Percentiles rank a stretch among this genome's conserved stretches.
Conservation (phyloP, 2,888 invertebrate species). For the Sphinx pinastri region DNA sequence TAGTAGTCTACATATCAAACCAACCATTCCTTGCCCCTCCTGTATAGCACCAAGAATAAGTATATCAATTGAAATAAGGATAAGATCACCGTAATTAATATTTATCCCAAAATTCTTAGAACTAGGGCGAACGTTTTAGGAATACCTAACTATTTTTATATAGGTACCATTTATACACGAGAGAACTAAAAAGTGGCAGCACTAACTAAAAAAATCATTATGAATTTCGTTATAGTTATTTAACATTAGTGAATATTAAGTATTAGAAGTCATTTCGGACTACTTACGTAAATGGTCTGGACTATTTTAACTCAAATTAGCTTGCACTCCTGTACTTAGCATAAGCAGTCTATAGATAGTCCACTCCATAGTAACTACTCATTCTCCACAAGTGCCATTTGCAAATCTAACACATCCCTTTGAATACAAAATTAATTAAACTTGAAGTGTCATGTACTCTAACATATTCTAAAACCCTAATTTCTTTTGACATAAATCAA, state of each 20-base stretch:
- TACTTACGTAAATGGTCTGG: too few relatives aligned
- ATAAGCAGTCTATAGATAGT: too few relatives aligned
- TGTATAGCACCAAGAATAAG: background rate
- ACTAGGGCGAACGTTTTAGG: constrained; percentile 26
- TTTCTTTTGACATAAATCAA: constrained; percentile 34
- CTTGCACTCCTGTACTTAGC: too few relatives aligned
- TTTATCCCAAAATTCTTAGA: constrained; percentile 35
- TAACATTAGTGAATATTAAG: too few relatives aligned
- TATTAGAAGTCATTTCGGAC: too few relatives aligned
- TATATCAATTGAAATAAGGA: constrained; percentile 58
- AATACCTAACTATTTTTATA: background rate
- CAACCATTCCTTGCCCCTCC: background rate
- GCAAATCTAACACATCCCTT: background rate
- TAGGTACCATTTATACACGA: background rate
- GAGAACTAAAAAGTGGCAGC: too few relatives aligned
- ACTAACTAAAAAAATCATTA: too few relatives aligned
- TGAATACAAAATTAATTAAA: background rate
- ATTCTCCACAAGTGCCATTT: background rate
- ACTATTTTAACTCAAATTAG: too few relatives aligned
- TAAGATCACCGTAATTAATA: constrained; percentile 42
- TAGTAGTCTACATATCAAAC: too few relatives aligned
- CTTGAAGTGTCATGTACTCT: background rate
- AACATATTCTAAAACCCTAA: constrained; percentile 3
- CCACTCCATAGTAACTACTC: too few relatives aligned
- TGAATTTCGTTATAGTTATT: too few relatives aligned